phyloP scores from a whole-genome alignment of 2,888 invertebrate genomes.

The Oligia fasciuncula region DNA sequence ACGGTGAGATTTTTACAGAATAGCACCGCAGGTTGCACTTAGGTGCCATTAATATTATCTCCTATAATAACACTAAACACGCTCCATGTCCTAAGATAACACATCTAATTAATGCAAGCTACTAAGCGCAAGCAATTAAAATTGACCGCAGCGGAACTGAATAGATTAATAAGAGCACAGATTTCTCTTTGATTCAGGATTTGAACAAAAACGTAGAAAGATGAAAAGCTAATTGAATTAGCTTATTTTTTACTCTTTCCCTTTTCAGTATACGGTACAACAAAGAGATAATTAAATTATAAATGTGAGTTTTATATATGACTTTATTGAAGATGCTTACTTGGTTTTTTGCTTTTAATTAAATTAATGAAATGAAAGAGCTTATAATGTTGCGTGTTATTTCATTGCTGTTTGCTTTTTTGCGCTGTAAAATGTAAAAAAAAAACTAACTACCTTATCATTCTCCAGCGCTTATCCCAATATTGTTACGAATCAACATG shows the following conservation, averaged over 20 bases:
- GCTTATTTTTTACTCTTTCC: background rate
- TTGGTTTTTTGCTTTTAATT: background rate
- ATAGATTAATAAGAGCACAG: slow-evolving; percentile 13
- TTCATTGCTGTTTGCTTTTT: background rate
- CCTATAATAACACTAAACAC: background rate
- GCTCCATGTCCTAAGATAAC: slow-evolving; percentile 12
- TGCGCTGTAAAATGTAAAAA: background rate
- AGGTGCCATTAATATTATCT: slow-evolving; percentile 34
- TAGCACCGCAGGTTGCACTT: background rate
- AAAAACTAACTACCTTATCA: background rate
- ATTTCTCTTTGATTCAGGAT: slow-evolving; percentile 27
- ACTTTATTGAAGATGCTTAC: background rate
- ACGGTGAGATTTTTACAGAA: too few species aligned
- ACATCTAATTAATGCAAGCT: slow-evolving; percentile 33
- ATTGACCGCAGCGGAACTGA: slow-evolving; percentile 24
- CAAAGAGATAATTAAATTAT: slow-evolving; percentile 10
- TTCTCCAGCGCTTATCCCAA: background rate
- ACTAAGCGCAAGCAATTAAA: slow-evolving; percentile 16
- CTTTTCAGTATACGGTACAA: background rate
- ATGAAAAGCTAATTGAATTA: background rate
- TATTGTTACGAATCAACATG: background rate
- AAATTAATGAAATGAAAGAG: background rate
- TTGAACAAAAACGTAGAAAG: slow-evolving; percentile 10
- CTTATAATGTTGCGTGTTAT: background rate
- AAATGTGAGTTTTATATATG: slow-evolving; percentile 33